phyloP scores from a whole-genome alignment of 2,113 vertebrate genomes.

The Gallinago jamesoni region DNA sequence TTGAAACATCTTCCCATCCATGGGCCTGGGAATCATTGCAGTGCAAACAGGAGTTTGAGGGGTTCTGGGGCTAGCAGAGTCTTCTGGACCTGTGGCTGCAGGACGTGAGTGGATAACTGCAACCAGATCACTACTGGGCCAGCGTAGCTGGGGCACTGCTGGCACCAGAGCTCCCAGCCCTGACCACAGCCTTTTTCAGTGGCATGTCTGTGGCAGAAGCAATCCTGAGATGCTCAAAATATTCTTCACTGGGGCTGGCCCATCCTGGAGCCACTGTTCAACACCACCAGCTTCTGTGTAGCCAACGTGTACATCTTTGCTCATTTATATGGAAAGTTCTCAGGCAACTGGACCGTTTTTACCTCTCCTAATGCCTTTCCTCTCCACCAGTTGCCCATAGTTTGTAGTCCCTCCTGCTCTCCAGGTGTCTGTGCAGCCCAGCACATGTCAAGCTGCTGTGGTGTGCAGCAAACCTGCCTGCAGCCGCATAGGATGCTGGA shows the following conservation, averaged over 20 bases:
- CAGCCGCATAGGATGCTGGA: not conserved
- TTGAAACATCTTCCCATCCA: not conserved
- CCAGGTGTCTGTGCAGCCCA: not conserved
- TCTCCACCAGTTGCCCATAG: not conserved
- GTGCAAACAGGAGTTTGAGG: not conserved
- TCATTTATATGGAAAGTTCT: not conserved
- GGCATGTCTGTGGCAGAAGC: not conserved
- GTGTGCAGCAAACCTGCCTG: not conserved
- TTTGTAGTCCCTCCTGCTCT: not conserved
- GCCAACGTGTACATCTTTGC: not conserved
- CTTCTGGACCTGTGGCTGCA: not conserved
- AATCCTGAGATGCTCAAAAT: not conserved
- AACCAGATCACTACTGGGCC: not conserved
- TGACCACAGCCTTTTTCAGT: not conserved
- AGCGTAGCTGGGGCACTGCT: not conserved
- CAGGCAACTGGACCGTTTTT: not conserved
- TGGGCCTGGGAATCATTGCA: not conserved
- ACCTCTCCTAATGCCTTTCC: not conserved
- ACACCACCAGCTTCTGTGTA: not conserved
- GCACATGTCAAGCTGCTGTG: not conserved
- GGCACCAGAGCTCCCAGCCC: not conserved
- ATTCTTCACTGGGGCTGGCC: not conserved
- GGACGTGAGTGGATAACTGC: not conserved
- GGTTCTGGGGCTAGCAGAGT: not conserved
- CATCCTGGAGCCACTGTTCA: not conserved